Base-by-base conservation (phyloP, 2,888 invertebrate species). In the Thalpophila matura region DNA sequence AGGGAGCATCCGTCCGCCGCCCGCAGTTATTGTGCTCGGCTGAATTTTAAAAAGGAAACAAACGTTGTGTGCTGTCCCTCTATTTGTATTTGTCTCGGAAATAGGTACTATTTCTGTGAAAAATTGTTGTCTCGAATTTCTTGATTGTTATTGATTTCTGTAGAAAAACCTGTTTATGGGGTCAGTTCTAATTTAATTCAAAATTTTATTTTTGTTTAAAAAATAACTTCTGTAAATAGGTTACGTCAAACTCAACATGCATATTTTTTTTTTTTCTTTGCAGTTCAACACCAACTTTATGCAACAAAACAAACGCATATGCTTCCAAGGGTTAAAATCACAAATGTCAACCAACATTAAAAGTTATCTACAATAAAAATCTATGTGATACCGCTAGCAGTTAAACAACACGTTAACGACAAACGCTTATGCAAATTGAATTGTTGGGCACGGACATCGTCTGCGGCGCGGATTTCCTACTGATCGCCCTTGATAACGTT, bases 391-490 rank as follows among this genome's bases (percentile, higher is more conserved):
- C 10, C 2, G 10, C 29, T 14, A 14, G 43, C 50, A 55, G 50
- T 57, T 49, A 78, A 82, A 84, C 50, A 55, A 59, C 50, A 84
- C 80, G 81, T 84, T 82, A 84, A 84, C 83, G 77, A 84, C 85
- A 84, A 89, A 86, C 79, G 84, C 75, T 87, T 90, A 91, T 91
- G 90, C 86, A 90, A 91, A 91, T 91, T 84, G 84, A 87, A 88
- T 86, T 74, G 89, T 84, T 77, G 64, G 47, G 66, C 61, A 79
- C 79, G 76, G 77, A 75, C 76, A 79, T 80, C 68, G 82, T 80
- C 77, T 77, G 79, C 70, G 74, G 82, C 80, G 74, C 65, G 73
- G 81, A 77, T 82, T 84, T 84, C 81, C 86, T 85, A 45, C 38
- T 22, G 86, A 87, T 87, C 80, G 79, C 49, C 58, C 20, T 77